Conservation (phyloP, 2,113 vertebrate species). For the Ammodytes marinus region DNA sequence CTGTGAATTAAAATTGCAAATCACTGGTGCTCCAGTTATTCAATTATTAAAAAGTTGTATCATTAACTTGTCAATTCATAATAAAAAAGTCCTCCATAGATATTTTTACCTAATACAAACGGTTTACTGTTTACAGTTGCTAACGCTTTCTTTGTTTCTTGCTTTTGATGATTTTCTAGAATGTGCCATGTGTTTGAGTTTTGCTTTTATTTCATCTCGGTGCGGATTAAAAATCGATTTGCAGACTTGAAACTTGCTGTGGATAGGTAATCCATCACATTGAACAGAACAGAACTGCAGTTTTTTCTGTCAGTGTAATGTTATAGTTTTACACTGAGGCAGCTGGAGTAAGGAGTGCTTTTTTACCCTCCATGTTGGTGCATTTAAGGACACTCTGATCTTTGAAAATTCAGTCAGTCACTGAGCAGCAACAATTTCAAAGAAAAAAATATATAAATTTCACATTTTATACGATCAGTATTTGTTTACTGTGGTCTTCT, state of each 20-base stretch:
- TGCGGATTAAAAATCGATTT: not conserved
- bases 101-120: not conserved
- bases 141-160: not conserved
- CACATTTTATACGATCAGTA: not conserved
- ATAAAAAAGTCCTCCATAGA: not conserved
- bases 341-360: not conserved
- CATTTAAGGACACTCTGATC: constrained; percentile 4
- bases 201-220: constrained; percentile 6
- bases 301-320: constrained; percentile 29
- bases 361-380: not conserved
- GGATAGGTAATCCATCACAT: constrained; percentile 7
- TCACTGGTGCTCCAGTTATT: not conserved
- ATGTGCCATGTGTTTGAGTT: constrained; percentile 1
- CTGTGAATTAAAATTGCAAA: not conserved
- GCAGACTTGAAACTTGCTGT: constrained; percentile 13
- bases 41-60: not conserved
- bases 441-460: not conserved
- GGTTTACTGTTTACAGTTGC: not conserved
- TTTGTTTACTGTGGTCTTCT: not conserved
- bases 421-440: not conserved
- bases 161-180: not conserved
- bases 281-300: not conserved
- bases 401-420: not conserved
- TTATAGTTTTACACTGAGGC: not conserved
- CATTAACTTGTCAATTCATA: not conserved